A percentile compares a stretch with the other conserved stretches of the same genome.
Evolutionary conservation across 2,113 vertebrate genomes (phyloP).

Genomic region (Dendrocopos noguchii): DNA sequence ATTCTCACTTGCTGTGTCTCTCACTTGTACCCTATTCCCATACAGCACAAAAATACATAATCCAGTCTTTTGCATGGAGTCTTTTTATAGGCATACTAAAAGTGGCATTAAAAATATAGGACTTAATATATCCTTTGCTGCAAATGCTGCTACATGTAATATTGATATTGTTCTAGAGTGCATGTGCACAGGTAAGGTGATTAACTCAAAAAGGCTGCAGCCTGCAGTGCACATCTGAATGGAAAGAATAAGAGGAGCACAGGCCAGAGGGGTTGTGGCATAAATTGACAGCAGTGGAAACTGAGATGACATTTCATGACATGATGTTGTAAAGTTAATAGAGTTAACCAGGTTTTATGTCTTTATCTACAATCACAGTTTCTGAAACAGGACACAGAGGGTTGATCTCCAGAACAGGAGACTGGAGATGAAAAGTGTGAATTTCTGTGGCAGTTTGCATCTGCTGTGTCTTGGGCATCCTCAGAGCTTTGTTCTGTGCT

Average conservation of each 20-base stretch:
- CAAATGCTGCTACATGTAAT: conserved; percentile 21
- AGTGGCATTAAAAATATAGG: conserved; percentile 49
- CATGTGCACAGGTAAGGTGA: not conserved
- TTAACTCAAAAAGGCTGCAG: not conserved
- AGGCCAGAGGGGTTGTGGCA: not conserved
- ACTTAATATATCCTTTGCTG: conserved; percentile 38
- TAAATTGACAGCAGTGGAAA: conserved; percentile 13
- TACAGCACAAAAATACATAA: not conserved
- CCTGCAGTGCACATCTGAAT: not conserved
- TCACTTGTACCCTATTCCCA: not conserved
- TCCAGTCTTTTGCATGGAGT: not conserved
- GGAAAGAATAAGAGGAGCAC: not conserved
- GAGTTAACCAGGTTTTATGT: conserved; percentile 13
- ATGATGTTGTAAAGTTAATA: conserved; percentile 10
- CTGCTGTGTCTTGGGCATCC: not conserved
- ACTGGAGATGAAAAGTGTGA: not conserved
- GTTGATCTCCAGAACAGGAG: not conserved
- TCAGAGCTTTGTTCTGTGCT: not conserved
- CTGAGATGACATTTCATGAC: conserved; percentile 6
- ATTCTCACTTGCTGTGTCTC: not conserved
- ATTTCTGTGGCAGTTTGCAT: not conserved
- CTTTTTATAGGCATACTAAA: conserved; percentile 57
- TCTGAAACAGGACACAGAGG: not conserved
- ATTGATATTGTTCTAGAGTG: conserved; percentile 14
- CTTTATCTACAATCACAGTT: not conserved